Evolutionary conservation across 1,140 invertebrate genomes (phyloP), one percentile per base, ranked within the genome.

Genomic region (Drosophila nikananu): DNA sequence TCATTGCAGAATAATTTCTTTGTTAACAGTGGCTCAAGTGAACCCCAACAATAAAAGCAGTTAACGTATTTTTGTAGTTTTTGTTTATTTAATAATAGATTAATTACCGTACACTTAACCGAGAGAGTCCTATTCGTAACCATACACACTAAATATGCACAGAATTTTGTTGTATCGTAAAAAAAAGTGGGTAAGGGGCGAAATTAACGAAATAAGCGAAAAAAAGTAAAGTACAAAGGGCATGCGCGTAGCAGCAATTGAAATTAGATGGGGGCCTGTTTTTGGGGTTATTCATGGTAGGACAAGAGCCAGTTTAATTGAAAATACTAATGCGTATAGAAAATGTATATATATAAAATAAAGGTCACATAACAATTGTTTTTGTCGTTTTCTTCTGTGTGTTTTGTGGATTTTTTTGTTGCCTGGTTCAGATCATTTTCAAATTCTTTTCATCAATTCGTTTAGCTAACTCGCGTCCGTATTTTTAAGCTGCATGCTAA

Each of bases 41-140:
- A 37, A 30, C 13, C 54, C 55, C 27, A 21, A 39, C 12, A 32
- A 25, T 25, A 19, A 19, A 65, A 44, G 27, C 58, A 35, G 3
- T 19, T 13, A 15, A 21, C 39, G 37, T 72, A 70, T 67, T 80
- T 83, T 80, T 76, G 58, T 78, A 68, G 51, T 82, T 86, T 87
- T 90, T 89, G 80, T 89, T 90, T 90, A 90, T 75, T 90, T 89
- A 84, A 84, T 89, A 89, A 84, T 89, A 89, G 84, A 89, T 89
- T 89, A 89, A 90, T 89, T 89, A 89, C 78, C 83, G 64, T 89
- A 89, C 84, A 87, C 84, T 89, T 89, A 89, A 89, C 86, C 84
- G 67, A 89, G 86, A 89, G 81, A 84, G 74, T 89, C 86, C 84
- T 89, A 89, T 90, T 87, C 74, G 75, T 89, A 89, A 84, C 84